Conservation (phyloP, 2,888 invertebrate genomes). For the Melanophora roralis region DNA sequence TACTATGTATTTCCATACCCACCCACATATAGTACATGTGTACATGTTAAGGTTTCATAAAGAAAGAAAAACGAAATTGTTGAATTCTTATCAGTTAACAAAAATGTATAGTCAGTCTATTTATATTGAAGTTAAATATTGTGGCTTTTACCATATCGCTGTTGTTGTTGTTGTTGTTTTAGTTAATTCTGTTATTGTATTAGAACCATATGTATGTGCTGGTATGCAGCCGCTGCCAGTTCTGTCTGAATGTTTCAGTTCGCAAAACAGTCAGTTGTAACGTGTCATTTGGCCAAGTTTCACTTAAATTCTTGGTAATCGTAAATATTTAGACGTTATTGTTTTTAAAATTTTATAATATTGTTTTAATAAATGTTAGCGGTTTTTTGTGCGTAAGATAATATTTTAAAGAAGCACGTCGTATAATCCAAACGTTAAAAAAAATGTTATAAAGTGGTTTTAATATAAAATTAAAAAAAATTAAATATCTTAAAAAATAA, state of each 20-base stretch:
- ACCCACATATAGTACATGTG: too few species aligned
- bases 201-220: constrained; percentile 22
- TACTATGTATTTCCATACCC: not conserved
- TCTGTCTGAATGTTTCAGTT: constrained; percentile 36
- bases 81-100: constrained; percentile 40
- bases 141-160: not conserved
- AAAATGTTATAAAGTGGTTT: too few species aligned
- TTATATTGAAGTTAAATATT: not conserved
- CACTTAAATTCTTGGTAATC: constrained; percentile 36
- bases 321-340: not conserved
- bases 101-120: constrained; percentile 30
- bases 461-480: too few species aligned
- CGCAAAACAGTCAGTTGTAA: constrained; percentile 60
- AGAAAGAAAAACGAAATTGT: not conserved
- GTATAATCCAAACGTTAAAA: too few species aligned
- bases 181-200: not conserved
- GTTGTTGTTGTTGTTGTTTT: constrained; percentile 3
- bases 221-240: constrained; percentile 34
- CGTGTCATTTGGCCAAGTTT: constrained; percentile 60
- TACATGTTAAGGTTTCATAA: constrained; percentile 22
- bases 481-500: too few species aligned
- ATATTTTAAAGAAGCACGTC: too few species aligned
- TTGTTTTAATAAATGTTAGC: too few species aligned
- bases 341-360: not conserved
- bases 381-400: too few species aligned